Base-by-base conservation (phyloP, 2,888 invertebrate genomes). In the Iselma pallidipennis region DNA sequence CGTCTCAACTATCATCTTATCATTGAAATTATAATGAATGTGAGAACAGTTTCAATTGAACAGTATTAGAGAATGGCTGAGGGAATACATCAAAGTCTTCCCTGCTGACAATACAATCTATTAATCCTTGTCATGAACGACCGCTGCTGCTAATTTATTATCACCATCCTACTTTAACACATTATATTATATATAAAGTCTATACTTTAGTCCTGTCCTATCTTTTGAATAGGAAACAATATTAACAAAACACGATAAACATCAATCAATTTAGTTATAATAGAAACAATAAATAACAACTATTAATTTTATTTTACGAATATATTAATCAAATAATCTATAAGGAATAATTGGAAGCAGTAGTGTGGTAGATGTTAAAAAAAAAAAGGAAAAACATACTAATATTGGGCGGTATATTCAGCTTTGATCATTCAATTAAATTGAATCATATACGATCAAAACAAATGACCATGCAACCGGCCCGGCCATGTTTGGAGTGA, bases 51-150 rank as follows among this genome's bases (percentile, higher is more conserved):
- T 77, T 76, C 76, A 77, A 79, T 77, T 75, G 78, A 78, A 73
- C 76, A 73, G 74, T 76, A 74, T 76, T 74, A 75, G 75, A 75
- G 74, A 76, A 75, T 71, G 68, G 76, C 71, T 69, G 60, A 66
- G 74, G 72, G 75, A 74, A 79, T 80, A 79, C 79, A 80, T 80
- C 80, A 79, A 79, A 79, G 80, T 79, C 79, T 76, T 77, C 76
- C 74, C 70, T 71, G 74, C 78, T 79, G 78, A 80, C 80, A 80
- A 79, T 79, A 77, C 79, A 78, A 79, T 79, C 80, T 78, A 80
- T 80, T 80, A 80, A 80, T 80, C 79, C 78, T 75, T 77, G 80
- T 80, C 80, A 80, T 68, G 75, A 67, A 63, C 74, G 78, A 74
- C 77, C 76, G 72, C 77, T 71, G 74, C 78, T 79, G 74, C 78